Conservation (phyloP, 2,797 vertebrate genomes). For the Xenentodon cancila region DNA sequence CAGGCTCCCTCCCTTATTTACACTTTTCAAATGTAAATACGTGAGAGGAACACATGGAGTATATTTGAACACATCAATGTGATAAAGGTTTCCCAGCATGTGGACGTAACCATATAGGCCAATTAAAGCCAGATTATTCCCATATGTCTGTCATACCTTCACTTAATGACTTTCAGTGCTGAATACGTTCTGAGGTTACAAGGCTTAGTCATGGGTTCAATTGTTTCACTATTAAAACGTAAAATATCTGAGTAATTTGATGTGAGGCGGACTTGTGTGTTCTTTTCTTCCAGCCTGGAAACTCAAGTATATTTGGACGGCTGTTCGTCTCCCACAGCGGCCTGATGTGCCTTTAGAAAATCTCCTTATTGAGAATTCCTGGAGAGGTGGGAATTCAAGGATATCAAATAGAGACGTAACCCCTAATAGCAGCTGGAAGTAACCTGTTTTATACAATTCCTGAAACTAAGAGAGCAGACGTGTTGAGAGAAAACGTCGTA, state of each 20-base stretch:
- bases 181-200: conserved; percentile 13
- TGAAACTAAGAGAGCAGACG: conserved; percentile 8
- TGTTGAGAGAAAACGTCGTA: conserved; percentile 9
- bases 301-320: no score
- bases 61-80: conserved; percentile 57
- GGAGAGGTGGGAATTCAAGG: background rate
- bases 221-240: conserved; percentile 2
- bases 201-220: conserved; percentile 1
- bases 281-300: no score
- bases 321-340: conserved; percentile 1
- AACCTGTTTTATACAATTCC: conserved; percentile 40
- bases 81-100: conserved; percentile 71
- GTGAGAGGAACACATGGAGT: conserved; percentile 23
- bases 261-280: no score
- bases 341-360: conserved; percentile 10
- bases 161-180: conserved; percentile 35
- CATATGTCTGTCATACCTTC: conserved; percentile 70
- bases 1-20: conserved; percentile 31
- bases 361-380: conserved; percentile 25
- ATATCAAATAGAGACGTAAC: background rate
- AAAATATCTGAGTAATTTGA: background rate
- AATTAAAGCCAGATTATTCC: conserved; percentile 67
- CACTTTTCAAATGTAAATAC: conserved; percentile 61
- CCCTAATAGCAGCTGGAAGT: background rate
- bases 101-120: no score